phyloP scores from a whole-genome alignment of 1,140 invertebrate species.

The Cotesia vestalis region DNA sequence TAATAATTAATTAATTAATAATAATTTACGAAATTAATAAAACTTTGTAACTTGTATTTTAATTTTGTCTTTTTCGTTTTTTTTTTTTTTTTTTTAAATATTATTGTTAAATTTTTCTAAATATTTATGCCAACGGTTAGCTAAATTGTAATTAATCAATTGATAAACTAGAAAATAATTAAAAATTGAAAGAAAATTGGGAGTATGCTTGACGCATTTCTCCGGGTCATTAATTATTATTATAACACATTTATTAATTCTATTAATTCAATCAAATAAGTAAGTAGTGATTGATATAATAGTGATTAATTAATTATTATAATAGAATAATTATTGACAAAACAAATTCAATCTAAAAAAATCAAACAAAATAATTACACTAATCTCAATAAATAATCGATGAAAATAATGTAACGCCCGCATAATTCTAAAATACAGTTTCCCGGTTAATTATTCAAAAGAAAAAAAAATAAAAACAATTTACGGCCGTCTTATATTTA shows the following conservation, averaged over 20 bases:
- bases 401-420: too few species aligned
- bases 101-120: background rate
- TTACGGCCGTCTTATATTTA: constrained; percentile 50
- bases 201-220: constrained; percentile 40
- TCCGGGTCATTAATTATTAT: background rate
- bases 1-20: constrained; percentile 11
- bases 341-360: too few species aligned
- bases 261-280: too few species aligned
- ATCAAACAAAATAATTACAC: too few species aligned
- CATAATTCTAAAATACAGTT: too few species aligned
- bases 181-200: constrained; percentile 52
- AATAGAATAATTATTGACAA: too few species aligned
- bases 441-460: constrained; percentile 38
- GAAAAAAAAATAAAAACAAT: constrained; percentile 62
- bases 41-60: constrained; percentile 20
- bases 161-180: too few species aligned
- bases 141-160: constrained; percentile 6
- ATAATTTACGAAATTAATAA: background rate
- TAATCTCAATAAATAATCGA: too few species aligned
- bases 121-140: constrained; percentile 8
- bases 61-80: constrained; percentile 12
- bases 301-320: constrained; percentile 2
- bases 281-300: too few species aligned
- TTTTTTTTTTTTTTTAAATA: background rate
- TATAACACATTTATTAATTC: too few species aligned